Percentiles rank a stretch among this genome's conserved stretches.
phyloP scores from a whole-genome alignment of 2,888 invertebrate genomes.

The Liodrosophila aerea region DNA sequence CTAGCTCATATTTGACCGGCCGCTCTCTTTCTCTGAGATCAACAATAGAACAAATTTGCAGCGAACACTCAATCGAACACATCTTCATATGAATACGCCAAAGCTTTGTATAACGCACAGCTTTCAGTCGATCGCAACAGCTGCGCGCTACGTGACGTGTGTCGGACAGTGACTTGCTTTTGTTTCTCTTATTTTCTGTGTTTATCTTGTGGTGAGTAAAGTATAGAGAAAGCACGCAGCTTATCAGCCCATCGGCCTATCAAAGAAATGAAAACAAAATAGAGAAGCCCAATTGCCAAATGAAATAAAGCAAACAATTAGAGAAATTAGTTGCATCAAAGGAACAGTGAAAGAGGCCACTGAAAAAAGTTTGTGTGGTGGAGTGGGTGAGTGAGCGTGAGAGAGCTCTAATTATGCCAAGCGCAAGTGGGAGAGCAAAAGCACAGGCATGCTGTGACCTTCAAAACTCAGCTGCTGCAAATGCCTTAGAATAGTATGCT shows the following conservation, averaged over 20 bases:
- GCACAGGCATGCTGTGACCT: background rate
- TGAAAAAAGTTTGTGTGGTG: too few relatives aligned
- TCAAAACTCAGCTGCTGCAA: background rate
- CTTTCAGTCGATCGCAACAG: conserved; percentile 34
- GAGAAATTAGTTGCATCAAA: too few relatives aligned
- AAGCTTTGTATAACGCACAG: too few relatives aligned
- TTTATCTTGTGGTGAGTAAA: conserved; percentile 25
- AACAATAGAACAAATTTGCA: too few relatives aligned
- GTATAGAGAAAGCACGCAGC: conserved; percentile 3
- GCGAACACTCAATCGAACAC: too few relatives aligned
- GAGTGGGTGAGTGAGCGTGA: background rate
- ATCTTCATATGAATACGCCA: too few relatives aligned
- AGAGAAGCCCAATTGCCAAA: background rate
- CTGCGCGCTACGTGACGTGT: conserved; percentile 9
- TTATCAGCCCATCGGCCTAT: too few relatives aligned
- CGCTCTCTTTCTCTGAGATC: too few relatives aligned
- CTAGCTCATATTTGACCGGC: too few relatives aligned
- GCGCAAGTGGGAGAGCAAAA: background rate
- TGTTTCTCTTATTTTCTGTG: background rate
- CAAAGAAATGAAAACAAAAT: background rate
- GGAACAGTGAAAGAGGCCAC: too few relatives aligned
- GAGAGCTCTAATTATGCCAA: background rate
- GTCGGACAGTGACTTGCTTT: background rate
- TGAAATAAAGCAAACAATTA: background rate
- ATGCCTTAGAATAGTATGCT: background rate